These are phyloP conservation scores for Bimastos eiseni DNA, from an alignment of 2,888 invertebrate genomes.

Conservation along the genomic window DNA sequence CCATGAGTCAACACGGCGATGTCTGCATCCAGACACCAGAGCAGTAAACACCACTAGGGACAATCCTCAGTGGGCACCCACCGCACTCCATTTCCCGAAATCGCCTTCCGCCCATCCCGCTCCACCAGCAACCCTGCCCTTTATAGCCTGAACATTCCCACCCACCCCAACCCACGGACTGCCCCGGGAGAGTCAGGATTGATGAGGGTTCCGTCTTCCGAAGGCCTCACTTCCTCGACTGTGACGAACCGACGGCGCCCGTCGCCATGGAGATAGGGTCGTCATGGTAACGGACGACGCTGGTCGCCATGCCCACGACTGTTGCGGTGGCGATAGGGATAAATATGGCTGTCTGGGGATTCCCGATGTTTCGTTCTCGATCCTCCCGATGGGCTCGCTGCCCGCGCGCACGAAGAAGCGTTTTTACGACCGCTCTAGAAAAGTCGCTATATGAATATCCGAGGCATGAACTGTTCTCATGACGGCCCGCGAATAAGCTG, in stretches of 20 bases:
- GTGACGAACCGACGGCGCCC: slow-evolving; percentile 6
- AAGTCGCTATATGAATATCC: not conserved
- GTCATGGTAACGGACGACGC: not conserved
- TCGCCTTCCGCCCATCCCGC: not conserved
- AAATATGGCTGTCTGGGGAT: not conserved
- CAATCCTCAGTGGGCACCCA: not conserved
- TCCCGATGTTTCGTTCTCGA: not conserved
- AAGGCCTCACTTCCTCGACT: not conserved
- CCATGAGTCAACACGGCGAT: too few species aligned
- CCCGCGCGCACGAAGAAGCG: not conserved
- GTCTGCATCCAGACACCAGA: not conserved
- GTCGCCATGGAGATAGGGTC: not conserved
- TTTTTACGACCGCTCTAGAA: not conserved
- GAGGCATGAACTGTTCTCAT: too few species aligned
- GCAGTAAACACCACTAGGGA: not conserved
- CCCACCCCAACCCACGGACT: not conserved
- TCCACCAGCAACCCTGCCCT: not conserved
- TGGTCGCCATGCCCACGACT: not conserved
- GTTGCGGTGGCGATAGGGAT: not conserved
- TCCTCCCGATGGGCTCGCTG: not conserved
- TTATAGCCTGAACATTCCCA: not conserved
- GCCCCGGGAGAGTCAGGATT: not conserved
- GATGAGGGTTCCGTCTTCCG: not conserved
- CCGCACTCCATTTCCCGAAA: not conserved
- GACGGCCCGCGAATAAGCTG: too few species aligned